Evolutionary conservation across 2,888 invertebrate species (phyloP), one percentile per base, ranked within the genome.

Genomic region (Allacma fusca): DNA sequence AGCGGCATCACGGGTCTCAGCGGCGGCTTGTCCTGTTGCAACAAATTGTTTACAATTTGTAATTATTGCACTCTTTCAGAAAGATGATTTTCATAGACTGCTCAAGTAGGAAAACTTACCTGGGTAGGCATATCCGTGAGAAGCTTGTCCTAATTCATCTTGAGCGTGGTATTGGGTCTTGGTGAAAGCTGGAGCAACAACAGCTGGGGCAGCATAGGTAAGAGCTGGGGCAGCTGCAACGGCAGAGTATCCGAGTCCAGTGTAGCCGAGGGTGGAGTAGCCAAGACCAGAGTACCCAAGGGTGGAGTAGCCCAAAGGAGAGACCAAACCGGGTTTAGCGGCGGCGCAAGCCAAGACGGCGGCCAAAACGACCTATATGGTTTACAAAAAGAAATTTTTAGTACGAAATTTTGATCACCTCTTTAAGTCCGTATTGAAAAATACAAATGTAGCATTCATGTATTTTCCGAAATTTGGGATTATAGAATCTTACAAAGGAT

Each of bases 141-240:
- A 34, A 19, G 57, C 90, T 82, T 89, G 89, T 16, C 89, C 90
- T 44, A 88, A 86, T 70, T 88, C 89, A 85, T 91, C 90, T 86
- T 91, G 91, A 69, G 89, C 88, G 85, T 91, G 90, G 84, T 89
- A 90, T 80, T 85, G 85, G 80, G 77, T 80, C 75, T 82, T 78
- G 72, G 80, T 78, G 69, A 80, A 76, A 23, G 80, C 81, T 73
- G 82, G 81, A 73, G 83, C 81, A 64, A 74, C 65, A 26, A 40
- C 57, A 26, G 76, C 57, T 40, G 77, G 69, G 64, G 62, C 57
- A n/a, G 67, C 50, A 43, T 65, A 67, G n/a, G n/a, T n/a, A 5
- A 23, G 26, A 21, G 57, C 62, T 43, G 74, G 71, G 23, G 65
- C 64, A 21, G 67, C 69, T 7, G 67, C 43, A 23, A n/a, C n/a